These are phyloP conservation scores for Trinorchestia longiramus DNA, from an alignment of 1,140 invertebrate genomes.

Conservation along the genomic window DNA sequence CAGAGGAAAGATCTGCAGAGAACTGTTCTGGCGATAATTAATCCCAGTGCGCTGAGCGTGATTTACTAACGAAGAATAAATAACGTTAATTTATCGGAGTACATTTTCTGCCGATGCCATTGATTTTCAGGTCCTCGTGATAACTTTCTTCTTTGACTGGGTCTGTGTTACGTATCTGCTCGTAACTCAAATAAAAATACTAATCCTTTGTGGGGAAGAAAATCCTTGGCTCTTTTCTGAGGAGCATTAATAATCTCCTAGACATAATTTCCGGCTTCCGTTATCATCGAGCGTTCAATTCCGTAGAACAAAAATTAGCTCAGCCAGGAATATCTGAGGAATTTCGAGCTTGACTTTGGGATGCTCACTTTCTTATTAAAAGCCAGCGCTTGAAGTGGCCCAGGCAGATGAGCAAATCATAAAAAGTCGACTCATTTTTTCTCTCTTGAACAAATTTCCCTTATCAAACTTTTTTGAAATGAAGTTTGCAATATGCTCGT, in stretches of 20 bases:
- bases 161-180: background rate
- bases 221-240: background rate
- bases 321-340: background rate
- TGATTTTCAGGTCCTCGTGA: background rate
- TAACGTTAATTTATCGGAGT: too few species aligned
- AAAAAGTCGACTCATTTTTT: background rate
- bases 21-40: too few species aligned
- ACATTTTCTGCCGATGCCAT: too few species aligned
- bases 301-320: background rate
- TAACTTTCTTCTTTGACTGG: background rate
- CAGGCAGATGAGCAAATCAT: conserved; percentile 7
- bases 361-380: background rate
- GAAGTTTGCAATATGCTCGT: background rate
- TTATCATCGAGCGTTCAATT: background rate
- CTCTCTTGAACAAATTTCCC: conserved; percentile 17
- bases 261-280: background rate
- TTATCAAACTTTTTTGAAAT: background rate
- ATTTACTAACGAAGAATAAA: too few species aligned
- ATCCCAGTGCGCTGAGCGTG: too few species aligned
- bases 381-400: background rate
- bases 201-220: background rate
- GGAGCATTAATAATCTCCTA: conserved; percentile 1
- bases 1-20: too few species aligned
- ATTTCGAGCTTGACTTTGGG: background rate
- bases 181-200: background rate